Percentiles rank a stretch among this genome's conserved stretches.
Evolutionary conservation across 23 tunicate genomes (phyloP).

Genomic region (Botrylloides violaceus): DNA sequence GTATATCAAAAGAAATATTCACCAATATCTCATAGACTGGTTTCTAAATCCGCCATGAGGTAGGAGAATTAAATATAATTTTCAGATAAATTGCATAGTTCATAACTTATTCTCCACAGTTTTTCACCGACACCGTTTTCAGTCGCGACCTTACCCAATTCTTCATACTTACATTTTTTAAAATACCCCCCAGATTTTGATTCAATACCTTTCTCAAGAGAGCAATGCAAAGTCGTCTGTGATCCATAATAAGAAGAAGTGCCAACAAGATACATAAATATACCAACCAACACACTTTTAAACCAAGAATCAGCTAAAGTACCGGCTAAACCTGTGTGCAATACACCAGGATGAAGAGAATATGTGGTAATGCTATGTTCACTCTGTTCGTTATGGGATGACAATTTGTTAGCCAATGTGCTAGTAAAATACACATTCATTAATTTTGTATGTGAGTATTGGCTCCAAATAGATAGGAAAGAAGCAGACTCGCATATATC

Average conservation of each 20-base stretch:
- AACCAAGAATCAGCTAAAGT: neutral
- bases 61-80: too few species aligned
- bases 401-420: constrained; percentile 3
- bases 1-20: too few species aligned
- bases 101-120: constrained; percentile 8
- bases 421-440: constrained; percentile 21
- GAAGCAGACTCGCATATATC: neutral
- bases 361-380: constrained; percentile 4
- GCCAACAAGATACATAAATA: neutral
- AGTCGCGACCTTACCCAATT: neutral
- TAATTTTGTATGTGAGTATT: constrained; percentile 20
- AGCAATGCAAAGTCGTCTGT: constrained; percentile 15
- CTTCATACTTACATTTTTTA: neutral
- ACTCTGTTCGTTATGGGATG: neutral
- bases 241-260: constrained; percentile 5
- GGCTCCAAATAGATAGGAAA: neutral
- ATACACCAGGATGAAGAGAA: constrained; percentile 12
- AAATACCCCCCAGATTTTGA: neutral
- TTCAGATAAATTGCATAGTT: neutral
- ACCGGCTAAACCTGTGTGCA: neutral
- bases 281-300: neutral
- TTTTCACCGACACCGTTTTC: neutral
- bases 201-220: constrained; percentile 10
- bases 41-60: too few species aligned
- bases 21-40: too few species aligned